A percentile compares a stretch with the other conserved stretches of the same genome.
phyloP scores from a whole-genome alignment of 2,888 invertebrate species.

The Erebia ligea region DNA sequence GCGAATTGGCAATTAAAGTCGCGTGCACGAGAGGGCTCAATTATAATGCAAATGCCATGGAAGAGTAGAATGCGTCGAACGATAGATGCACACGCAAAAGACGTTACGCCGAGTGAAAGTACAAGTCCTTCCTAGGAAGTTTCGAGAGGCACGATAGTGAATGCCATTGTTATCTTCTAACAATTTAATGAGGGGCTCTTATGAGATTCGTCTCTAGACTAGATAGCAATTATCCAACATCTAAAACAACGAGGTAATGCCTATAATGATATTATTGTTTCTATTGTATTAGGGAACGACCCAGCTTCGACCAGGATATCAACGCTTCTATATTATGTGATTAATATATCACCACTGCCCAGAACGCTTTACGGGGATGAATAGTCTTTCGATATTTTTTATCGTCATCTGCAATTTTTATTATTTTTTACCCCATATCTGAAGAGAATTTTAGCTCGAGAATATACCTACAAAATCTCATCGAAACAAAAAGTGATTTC shows the following conservation, averaged over 20 bases:
- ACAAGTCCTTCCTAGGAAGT: conserved; percentile 46
- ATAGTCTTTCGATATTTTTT: not conserved
- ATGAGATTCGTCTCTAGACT: conserved; percentile 8
- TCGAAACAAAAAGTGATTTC: too few species aligned
- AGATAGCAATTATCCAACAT: conserved; percentile 7
- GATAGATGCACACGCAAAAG: conserved; percentile 45
- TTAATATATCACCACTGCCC: not conserved
- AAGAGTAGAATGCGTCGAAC: conserved; percentile 39
- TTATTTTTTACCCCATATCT: too few species aligned
- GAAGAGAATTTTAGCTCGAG: too few species aligned
- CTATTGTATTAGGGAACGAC: not conserved
- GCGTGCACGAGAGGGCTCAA: conserved; percentile 47
- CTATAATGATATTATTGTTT: not conserved
- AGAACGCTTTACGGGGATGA: not conserved
- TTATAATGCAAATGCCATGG: conserved; percentile 44
- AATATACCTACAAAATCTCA: too few species aligned
- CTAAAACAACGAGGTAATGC: not conserved
- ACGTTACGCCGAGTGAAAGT: conserved; percentile 42
- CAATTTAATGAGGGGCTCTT: conserved; percentile 18
- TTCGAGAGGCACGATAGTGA: conserved; percentile 22
- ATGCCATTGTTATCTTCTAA: conserved; percentile 23
- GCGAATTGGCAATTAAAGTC: conserved; percentile 63
- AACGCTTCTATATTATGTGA: not conserved
- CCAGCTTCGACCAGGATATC: not conserved
- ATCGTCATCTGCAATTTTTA: too few species aligned